Evolutionary conservation across 1,140 invertebrate species (phyloP).

Genomic region (Tetramorium simillimum): DNA sequence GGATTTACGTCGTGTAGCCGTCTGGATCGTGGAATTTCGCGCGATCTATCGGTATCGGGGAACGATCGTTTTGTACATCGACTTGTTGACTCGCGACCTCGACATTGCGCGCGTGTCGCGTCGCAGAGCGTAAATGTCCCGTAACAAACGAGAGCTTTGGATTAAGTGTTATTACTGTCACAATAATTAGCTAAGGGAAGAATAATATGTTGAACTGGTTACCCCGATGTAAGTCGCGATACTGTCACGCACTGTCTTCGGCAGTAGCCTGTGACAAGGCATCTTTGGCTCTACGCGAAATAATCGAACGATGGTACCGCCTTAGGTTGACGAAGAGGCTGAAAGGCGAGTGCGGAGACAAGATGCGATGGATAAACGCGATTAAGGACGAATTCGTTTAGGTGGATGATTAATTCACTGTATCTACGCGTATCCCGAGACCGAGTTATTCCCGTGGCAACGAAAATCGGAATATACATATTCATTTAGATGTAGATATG

Average conservation of each 20-base stretch:
- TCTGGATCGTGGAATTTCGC: neutral
- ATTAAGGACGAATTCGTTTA: constrained; percentile 42
- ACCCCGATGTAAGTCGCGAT: constrained; percentile 26
- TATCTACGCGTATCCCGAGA: neutral
- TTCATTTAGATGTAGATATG: neutral
- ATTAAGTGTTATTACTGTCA: constrained; percentile 46
- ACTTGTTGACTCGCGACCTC: neutral
- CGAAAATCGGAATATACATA: neutral
- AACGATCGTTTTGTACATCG: neutral
- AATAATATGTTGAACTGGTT: constrained; percentile 31
- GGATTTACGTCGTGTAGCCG: constrained; percentile 22
- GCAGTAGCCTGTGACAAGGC: neutral
- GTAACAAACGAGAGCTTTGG: constrained; percentile 7
- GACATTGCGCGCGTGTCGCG: constrained; percentile 18
- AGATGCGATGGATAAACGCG: constrained; percentile 12
- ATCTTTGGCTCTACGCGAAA: neutral
- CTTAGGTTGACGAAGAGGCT: neutral
- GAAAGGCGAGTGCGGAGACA: neutral
- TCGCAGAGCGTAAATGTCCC: neutral
- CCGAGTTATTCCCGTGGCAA: neutral
- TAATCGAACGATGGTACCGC: neutral
- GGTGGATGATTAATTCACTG: neutral
- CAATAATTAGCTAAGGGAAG: constrained; percentile 30
- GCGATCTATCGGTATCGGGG: constrained; percentile 18
- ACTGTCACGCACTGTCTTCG: neutral